Conservation (phyloP, 1,140 invertebrate species). For the Rhopalosiphum padi region DNA sequence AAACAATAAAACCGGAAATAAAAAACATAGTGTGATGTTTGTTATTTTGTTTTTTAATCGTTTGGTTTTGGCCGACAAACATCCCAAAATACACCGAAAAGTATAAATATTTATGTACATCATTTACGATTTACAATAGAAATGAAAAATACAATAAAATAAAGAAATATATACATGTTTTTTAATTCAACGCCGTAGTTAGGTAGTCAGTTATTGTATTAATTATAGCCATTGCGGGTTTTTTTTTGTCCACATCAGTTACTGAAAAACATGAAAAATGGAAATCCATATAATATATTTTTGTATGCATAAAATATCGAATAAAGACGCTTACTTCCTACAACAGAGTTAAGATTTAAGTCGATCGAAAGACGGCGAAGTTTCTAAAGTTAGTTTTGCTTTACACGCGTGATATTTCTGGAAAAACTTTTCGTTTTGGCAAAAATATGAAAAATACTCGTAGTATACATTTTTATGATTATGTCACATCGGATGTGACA, state of each 20-base stretch:
- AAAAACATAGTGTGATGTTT: neutral
- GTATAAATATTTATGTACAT: neutral
- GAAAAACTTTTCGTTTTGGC: neutral
- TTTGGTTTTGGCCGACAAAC: neutral
- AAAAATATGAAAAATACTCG: neutral
- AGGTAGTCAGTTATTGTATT: neutral
- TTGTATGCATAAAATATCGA: neutral
- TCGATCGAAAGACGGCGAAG: neutral
- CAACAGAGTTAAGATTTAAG: neutral
- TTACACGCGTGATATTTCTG: neutral
- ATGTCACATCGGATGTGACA: neutral
- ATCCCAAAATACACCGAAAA: neutral
- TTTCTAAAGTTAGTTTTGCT: neutral
- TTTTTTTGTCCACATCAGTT: neutral
- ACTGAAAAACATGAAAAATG: neutral
- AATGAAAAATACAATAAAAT: neutral
- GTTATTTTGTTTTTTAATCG: neutral
- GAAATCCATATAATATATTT: neutral
- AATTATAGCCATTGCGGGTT: neutral
- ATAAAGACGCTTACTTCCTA: neutral
- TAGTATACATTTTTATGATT: neutral
- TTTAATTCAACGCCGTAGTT: neutral
- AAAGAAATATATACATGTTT: neutral
- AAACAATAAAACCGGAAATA: constrained; percentile 33
- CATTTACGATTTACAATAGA: neutral